Evolutionary conservation across 2,888 invertebrate genomes (phyloP), one percentile per base, ranked within the genome.

Genomic region (Candidula unifasciata): DNA sequence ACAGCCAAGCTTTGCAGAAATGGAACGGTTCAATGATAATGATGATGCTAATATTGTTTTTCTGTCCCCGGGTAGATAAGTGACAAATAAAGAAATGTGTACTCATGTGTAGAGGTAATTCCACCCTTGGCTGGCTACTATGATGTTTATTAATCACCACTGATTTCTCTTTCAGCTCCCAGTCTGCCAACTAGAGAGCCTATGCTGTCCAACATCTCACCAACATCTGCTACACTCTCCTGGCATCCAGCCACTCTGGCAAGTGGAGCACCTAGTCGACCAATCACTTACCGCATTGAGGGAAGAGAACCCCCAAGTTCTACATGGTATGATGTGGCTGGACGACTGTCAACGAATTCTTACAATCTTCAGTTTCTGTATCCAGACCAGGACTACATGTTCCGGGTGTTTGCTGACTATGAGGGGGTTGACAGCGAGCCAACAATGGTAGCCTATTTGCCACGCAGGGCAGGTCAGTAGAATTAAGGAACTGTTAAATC

Each of bases 351-450:
- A 18, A 68, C 86, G 33, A 89, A 90, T 1, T 88, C 86, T 27
- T 89, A 90, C 76, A 88, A 88, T 16, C 86, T 91, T 60, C 88
- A 89, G 71, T 90, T 89, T 81, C 89, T 92, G 18, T 86, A 89
- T 73, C 92, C 92, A 10, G 92, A 92, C 78, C 95, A 97, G 88
- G 98, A 99, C 94, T 99, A 99, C 94, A 96, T 97, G 94, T 98
- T 99, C 95, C 95, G 99, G 86, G 96, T 99, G 54, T 95, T 98
- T 52, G 99, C 99, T 5, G 98, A 98, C 93, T 98, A 98, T 94
- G 97, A 97, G 93, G 97, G 97, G 93, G 98, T 98, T 78, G 96
- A 98, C 88, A 97, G 97, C 93, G 99, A 99, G 93, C 99, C 99
- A 0, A 98, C 98, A 81, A 98, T 98, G 8, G 89, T 91, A 24